These are phyloP conservation scores for Magallana ariakensis DNA, from an alignment of 1,140 invertebrate species.

Conservation along the genomic window DNA sequence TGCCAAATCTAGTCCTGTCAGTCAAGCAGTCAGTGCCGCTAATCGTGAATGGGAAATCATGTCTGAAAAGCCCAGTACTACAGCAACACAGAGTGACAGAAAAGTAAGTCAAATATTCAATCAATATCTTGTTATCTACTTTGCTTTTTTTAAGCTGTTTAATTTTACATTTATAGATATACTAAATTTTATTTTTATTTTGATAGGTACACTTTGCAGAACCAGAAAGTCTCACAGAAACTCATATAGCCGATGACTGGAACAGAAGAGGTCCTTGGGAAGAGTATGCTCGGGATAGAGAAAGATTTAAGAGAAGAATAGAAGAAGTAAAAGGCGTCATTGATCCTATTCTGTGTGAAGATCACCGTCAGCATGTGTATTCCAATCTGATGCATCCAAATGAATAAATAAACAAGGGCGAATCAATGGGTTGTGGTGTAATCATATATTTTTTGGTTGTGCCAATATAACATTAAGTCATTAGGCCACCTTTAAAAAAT, in stretches of 20 bases:
- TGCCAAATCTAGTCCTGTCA: neutral
- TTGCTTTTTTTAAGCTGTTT: too few species aligned
- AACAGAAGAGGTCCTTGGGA: slow-evolving; percentile 62
- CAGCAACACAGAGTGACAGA: too few species aligned
- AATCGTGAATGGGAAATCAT: neutral
- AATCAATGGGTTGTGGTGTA: too few species aligned
- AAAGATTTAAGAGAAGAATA: slow-evolving; percentile 61
- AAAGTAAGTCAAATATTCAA: too few species aligned
- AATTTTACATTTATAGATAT: neutral
- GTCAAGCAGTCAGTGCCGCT: slow-evolving; percentile 1
- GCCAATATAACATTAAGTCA: too few species aligned
- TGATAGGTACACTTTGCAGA: slow-evolving; percentile 63
- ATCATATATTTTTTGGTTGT: too few species aligned
- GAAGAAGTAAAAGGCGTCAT: slow-evolving; percentile 51
- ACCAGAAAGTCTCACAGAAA: slow-evolving; percentile 50
- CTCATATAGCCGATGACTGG: slow-evolving; percentile 46
- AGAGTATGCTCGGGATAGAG: slow-evolving; percentile 58
- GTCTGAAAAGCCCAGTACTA: neutral
- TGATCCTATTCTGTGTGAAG: slow-evolving; percentile 52
- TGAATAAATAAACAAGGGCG: too few species aligned
- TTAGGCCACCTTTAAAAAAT: too few species aligned
- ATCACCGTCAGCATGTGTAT: slow-evolving; percentile 13
- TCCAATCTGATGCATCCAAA: neutral
- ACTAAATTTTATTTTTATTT: slow-evolving; percentile 34
- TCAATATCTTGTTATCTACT: too few species aligned